Evolutionary conservation across 1,140 invertebrate species (phyloP), one percentile per base, ranked within the genome.

Genomic region (Caerostris darwini): DNA sequence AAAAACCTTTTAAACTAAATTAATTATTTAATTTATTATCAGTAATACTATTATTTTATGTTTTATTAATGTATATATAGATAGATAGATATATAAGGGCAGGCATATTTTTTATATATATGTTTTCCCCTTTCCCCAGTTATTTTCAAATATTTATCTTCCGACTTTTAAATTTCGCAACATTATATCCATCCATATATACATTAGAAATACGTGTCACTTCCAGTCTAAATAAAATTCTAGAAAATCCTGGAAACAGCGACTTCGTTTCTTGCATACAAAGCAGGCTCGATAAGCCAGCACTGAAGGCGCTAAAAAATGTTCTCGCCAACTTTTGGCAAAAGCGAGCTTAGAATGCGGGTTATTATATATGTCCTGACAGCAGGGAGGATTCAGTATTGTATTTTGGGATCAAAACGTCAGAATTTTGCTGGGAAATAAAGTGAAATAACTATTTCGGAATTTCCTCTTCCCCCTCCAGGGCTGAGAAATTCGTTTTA

Each of bases 351-450:
- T 92, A 67, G 92, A 87, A 85, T 81, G 17, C 69, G 86, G n/a
- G 85, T 94, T 94, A 94, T 94, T 94, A 94, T 94, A 94, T 94
- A 94, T 88, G 86, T 88, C 71, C 85, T 94, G 92, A 94, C 92
- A 94, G 53, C 56, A 50, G 50, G n/a, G 61, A 58, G 86, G 92
- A 94, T 94, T 94, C 89, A 5, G 69, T 57, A 50, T 85, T 88
- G 86, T 89, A 89, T 94, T 94, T 89, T 14, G 50, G 86, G 92
- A 94, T 94, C 92, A 94, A 89, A 94, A 94, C 34, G 86, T 93
- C 92, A 93, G 59, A 71, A 83, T 59, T 71, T 90, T 58, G 58
- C 82, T 53, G 10, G 34, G 8, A 54, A 56, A 77, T 67, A 87
- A 86, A 58, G 92, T 86, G 83, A 93, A 87, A 93, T 71, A 71